Evolutionary conservation across 2,113 vertebrate genomes (phyloP).

Genomic region (Boulengeromyrus knoepffleri): DNA sequence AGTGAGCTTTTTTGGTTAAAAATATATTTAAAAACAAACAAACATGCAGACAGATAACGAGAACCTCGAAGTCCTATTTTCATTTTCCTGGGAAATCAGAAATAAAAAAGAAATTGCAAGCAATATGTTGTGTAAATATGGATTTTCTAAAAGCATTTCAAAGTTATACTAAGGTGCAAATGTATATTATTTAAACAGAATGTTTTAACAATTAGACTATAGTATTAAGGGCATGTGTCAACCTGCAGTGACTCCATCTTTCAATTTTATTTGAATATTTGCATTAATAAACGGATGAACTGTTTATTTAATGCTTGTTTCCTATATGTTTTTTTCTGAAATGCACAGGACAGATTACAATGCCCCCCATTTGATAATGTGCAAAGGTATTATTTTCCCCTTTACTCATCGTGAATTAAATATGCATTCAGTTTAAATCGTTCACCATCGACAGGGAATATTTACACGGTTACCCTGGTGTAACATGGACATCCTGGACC

Average conservation of each 20-base stretch:
- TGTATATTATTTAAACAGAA: conserved; percentile 34
- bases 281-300: conserved; percentile 43
- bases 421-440: not conserved
- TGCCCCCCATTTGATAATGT: not conserved
- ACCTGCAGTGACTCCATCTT: conserved; percentile 23
- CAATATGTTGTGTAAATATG: conserved; percentile 64
- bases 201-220: conserved; percentile 56
- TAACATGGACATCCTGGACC: not conserved
- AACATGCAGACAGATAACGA: not conserved
- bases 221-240: conserved; percentile 53
- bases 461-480: not conserved
- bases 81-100: conserved; percentile 27
- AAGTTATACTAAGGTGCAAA: conserved; percentile 11
- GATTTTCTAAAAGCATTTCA: conserved; percentile 41
- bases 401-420: not conserved
- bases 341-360: not conserved
- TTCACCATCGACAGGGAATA: not conserved
- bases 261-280: conserved; percentile 46
- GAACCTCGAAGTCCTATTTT: conserved; percentile 42
- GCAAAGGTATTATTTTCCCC: not conserved
- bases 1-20: conserved; percentile 37
- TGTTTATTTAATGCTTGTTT: conserved; percentile 41
- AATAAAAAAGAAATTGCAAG: conserved; percentile 39
- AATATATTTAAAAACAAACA: conserved; percentile 34
- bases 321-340: not conserved